Evolutionary conservation across 2,113 vertebrate genomes (phyloP), one percentile per base, ranked within the genome.

Genomic region (Dasypus novemcinctus): DNA sequence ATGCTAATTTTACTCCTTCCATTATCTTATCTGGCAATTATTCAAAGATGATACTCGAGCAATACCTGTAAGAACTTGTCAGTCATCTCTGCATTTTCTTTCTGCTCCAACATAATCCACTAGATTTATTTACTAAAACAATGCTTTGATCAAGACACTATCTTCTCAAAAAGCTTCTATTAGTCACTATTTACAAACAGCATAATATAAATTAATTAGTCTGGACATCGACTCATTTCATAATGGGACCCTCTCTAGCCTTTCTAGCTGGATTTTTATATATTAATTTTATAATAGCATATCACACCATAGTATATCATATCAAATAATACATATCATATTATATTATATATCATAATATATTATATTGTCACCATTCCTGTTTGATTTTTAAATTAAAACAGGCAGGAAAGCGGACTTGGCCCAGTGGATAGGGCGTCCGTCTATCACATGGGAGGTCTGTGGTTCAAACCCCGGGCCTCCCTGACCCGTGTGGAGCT

Each of bases 341-440:
- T 21, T 57, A 57, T 20, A 21, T 57, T 57, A 57, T 20, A 21
- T 57, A 57, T 57, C 20, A 57, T 57, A 57, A 21, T 18, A 57
- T 57, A 85, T 75, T 25, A 46, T 69, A 18, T 57, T 41, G 72
- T 61, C 5, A 66, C 46, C 27, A 36, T 43, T 79, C 29, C 21
- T 46, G 8, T 63, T 94, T 91, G 54, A 93, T 66, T 82, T n/a
- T 69, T 81, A 82, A 88, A 72, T 75, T 85, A 9, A 82, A 78
- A 41, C 4, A 33, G 6, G 46, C n/a, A n/a, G n/a, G n/a, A n/a
- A n/a, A n/a, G n/a, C n/a, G n/a, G n/a, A n/a, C n/a, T n/a, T n/a
- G n/a, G n/a, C n/a, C n/a, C n/a, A n/a, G n/a, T n/a, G n/a, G n/a
- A n/a, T n/a, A n/a, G n/a, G n/a, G n/a, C n/a, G n/a, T n/a, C n/a